Percentiles rank a stretch among this genome's conserved stretches.
These are phyloP conservation scores for Styela plicata DNA, from an alignment of 23 tunicate species.

Conservation along the genomic window DNA sequence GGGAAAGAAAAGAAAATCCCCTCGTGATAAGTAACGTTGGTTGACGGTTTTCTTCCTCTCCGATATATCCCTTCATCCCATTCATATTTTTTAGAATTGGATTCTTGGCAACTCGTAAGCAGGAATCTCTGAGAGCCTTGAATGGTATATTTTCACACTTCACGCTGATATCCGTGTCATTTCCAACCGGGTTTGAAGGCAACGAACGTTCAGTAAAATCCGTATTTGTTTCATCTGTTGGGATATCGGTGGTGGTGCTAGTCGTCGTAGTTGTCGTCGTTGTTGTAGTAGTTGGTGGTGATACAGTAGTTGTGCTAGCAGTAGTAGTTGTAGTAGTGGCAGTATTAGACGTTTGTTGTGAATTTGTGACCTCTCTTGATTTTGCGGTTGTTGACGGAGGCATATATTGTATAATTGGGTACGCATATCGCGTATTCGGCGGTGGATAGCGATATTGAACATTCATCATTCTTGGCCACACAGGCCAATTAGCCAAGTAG, in stretches of 20 bases:
- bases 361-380: background rate
- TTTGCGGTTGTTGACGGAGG: background rate
- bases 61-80: constrained; percentile 1
- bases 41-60: background rate
- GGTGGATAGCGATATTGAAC: background rate
- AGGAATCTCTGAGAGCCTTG: constrained; percentile 9
- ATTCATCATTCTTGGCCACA: background rate
- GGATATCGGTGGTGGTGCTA: background rate
- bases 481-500: background rate
- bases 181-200: background rate
- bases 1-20: background rate
- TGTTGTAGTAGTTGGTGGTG: background rate
- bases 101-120: constrained; percentile 19
- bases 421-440: background rate
- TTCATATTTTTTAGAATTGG: constrained; percentile 20
- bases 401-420: background rate
- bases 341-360: background rate
- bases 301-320: background rate
- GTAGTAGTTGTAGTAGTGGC: background rate
- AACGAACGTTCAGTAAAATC: background rate
- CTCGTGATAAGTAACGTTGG: background rate
- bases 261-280: background rate
- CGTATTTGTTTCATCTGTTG: background rate
- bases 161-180: constrained; percentile 1
- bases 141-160: constrained; percentile 1